Conservation (phyloP, 1,140 invertebrate genomes). For the Caenorhabditis inopinata region DNA sequence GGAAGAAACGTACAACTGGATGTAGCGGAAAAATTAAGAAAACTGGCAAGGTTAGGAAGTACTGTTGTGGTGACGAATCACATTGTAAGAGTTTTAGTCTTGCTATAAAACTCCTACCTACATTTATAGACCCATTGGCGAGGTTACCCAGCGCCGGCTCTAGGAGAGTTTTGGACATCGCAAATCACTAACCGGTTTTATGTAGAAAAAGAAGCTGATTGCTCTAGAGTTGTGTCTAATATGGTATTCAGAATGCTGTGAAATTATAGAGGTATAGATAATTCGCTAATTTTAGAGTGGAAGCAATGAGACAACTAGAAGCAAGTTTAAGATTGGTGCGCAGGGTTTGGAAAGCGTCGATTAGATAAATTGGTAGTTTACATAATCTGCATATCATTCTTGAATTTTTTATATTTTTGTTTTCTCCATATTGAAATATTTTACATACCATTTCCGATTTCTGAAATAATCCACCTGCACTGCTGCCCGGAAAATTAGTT, state of each 20-base stretch:
- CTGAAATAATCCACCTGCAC: too few relatives aligned
- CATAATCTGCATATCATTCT: too few relatives aligned
- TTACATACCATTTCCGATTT: too few relatives aligned
- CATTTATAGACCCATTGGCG: neutral
- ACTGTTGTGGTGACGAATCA: constrained; percentile 33
- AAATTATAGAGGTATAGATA: too few relatives aligned
- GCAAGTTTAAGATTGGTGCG: neutral
- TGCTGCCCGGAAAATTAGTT: too few relatives aligned
- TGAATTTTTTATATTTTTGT: too few relatives aligned
- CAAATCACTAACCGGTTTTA: neutral
- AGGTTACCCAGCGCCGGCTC: neutral
- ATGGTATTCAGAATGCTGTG: neutral
- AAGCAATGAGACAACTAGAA: neutral
- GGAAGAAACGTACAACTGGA: neutral
- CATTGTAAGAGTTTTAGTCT: neutral
- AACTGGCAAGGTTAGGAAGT: neutral
- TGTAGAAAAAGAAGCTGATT: neutral
- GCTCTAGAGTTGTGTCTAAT: neutral
- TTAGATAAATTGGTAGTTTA: too few relatives aligned
- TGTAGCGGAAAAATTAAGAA: neutral
- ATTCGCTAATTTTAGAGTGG: neutral
- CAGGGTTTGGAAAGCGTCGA: neutral
- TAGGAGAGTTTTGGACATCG: neutral
- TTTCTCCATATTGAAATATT: too few relatives aligned
- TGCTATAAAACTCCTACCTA: too few relatives aligned